Percentiles rank a stretch among this genome's conserved stretches.
Evolutionary conservation across 2,113 vertebrate species (phyloP).

Genomic region (Agelaius phoeniceus): DNA sequence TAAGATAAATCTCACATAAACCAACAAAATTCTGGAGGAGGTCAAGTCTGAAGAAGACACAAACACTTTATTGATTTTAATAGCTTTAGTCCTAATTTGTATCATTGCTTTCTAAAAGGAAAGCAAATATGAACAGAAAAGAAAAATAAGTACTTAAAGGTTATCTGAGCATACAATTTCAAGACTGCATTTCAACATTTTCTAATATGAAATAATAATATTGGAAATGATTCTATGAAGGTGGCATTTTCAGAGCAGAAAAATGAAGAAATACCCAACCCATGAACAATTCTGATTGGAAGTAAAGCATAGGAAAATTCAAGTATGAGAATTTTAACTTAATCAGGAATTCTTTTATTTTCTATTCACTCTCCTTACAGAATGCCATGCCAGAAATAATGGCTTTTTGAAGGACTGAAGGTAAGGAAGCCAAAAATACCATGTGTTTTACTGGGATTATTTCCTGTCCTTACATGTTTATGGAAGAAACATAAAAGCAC

Average conservation of each 20-base stretch:
- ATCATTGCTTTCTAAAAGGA: neutral
- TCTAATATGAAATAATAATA: neutral
- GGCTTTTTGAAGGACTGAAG: neutral
- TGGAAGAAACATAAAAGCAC: neutral
- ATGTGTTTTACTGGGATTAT: neutral
- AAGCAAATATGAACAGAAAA: neutral
- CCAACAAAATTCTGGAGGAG: neutral
- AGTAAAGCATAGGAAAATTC: neutral
- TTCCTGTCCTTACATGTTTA: neutral
- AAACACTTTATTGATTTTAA: neutral
- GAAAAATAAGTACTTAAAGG: neutral
- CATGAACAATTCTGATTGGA: neutral
- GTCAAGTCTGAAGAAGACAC: neutral
- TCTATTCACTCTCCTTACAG: neutral
- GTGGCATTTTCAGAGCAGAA: neutral
- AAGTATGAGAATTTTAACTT: neutral
- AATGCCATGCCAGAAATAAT: neutral
- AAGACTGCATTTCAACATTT: neutral
- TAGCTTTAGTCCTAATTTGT: neutral
- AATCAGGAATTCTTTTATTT: neutral
- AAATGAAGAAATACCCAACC: rapidly evolving
- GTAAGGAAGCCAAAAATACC: neutral
- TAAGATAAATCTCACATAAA: neutral
- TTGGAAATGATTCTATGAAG: neutral
- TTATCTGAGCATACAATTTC: neutral